Conservation (phyloP, 2,888 invertebrate species). For the Neocrepidodera transversa region DNA sequence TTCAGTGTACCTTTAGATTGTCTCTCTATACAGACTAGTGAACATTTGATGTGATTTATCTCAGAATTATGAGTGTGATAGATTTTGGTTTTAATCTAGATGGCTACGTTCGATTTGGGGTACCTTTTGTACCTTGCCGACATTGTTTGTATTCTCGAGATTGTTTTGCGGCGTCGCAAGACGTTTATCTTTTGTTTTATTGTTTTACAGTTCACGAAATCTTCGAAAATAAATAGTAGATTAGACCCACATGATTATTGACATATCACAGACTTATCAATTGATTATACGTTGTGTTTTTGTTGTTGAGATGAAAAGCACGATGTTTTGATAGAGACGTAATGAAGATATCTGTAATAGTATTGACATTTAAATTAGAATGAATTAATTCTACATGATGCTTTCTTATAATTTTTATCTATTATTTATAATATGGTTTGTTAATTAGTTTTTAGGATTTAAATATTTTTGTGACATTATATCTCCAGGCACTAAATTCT, state of each 20-base stretch:
- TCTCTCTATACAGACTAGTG: constrained; percentile 16
- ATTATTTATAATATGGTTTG: too few relatives aligned
- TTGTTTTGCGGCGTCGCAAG: constrained; percentile 37
- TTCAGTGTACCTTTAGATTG: neutral
- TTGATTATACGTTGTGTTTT: constrained; percentile 12
- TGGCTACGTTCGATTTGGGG: constrained; percentile 28
- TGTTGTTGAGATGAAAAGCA: neutral
- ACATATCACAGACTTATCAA: constrained; percentile 15
- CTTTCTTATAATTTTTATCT: too few relatives aligned
- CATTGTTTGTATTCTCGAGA: constrained; percentile 42
- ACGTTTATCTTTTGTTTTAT: constrained; percentile 38
- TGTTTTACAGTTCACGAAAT: constrained; percentile 43
- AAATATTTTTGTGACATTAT: too few relatives aligned
- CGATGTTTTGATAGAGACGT: neutral
- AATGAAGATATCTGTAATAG: neutral
- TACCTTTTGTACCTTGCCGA: constrained; percentile 38
- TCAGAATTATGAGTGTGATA: constrained; percentile 49
- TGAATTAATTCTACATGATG: too few relatives aligned
- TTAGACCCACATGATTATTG: constrained; percentile 21
- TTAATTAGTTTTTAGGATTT: too few relatives aligned
- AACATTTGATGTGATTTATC: constrained; percentile 46
- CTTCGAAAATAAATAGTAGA: constrained; percentile 25
- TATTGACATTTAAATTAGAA: neutral
- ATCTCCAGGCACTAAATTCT: too few relatives aligned
- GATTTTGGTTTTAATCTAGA: constrained; percentile 48